A percentile compares a stretch with the other conserved stretches of the same genome.
Evolutionary conservation across 1,140 invertebrate genomes (phyloP).

Genomic region (Pygmarrhopalites habei): DNA sequence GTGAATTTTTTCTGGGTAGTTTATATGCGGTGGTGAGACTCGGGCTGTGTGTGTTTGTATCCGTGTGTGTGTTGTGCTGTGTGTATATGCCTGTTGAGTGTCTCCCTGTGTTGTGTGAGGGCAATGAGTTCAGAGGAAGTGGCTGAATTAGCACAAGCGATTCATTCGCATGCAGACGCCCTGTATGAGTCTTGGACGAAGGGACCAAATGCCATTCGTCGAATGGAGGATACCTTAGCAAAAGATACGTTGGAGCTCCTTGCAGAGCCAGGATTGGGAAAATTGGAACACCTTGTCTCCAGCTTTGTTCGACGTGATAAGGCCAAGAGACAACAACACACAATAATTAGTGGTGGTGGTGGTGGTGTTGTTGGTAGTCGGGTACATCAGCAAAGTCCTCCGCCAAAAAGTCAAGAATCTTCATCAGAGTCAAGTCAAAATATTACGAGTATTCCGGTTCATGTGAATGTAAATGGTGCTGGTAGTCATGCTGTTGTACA

Average conservation of each 20-base stretch:
- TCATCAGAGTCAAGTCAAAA: not conserved
- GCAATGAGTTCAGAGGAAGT: constrained; percentile 38
- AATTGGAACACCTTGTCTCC: constrained; percentile 36
- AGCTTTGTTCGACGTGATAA: constrained; percentile 36
- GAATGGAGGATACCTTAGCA: constrained; percentile 35
- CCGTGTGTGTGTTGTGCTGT: too few species aligned
- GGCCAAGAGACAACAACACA: constrained; percentile 21
- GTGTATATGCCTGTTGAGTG: too few species aligned
- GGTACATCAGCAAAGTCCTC: constrained; percentile 10
- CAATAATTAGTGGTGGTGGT: not conserved
- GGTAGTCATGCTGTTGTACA: not conserved
- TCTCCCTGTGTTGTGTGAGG: not conserved
- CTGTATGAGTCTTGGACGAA: constrained; percentile 38
- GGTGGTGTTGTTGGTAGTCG: too few species aligned
- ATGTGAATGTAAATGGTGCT: not conserved
- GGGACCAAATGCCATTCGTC: constrained; percentile 25
- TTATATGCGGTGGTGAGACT: too few species aligned
- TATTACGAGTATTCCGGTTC: not conserved
- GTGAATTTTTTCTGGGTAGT: too few species aligned
- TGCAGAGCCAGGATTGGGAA: not conserved
- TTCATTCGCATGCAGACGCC: constrained; percentile 38
- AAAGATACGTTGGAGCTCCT: too few species aligned
- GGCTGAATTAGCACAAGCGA: constrained; percentile 38
- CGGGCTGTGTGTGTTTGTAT: too few species aligned
- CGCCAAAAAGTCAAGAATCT: not conserved